Base-by-base conservation (phyloP, 1,140 invertebrate genomes). In the Eciton burchellii region DNA sequence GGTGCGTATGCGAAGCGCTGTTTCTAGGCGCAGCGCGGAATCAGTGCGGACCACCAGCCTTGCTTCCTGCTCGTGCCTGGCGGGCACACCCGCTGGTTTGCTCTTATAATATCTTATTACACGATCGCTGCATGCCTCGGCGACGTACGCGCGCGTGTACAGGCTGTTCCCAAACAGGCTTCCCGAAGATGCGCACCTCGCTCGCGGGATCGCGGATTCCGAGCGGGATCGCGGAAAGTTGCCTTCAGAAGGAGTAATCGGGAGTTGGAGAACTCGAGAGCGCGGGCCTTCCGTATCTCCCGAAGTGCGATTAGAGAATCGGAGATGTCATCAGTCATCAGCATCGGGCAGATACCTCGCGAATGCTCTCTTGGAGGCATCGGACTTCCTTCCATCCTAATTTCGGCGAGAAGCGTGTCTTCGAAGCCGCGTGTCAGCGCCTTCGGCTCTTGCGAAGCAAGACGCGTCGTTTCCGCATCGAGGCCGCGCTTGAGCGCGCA, bases 101-200 rank as follows among this genome's bases (percentile, higher is more conserved):
- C 81, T 85, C 86, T 88, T 65, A 84, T 84, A 88, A 89, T 89
- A 89, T 89, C 88, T 89, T 89, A 88, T 89, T 89, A 89, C 84
- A 86, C 88, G 88, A 89, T 89, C 88, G 82, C 81, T 60, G 86
- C 63, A 63, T 85, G 83, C 86, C 59, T 57, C 59, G 62, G 24
- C 70, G 43, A 26, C 79, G 63, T 47, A 82, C 14, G 43, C 62
- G 19, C 35, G 45, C 54, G 68, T 66, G 11, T 79, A 79, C 19
- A 79, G 63, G 63, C 11, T 29, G 63, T 68, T 68, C 6, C 47
- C 68, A 79, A 59, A 54, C 29, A n/a, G n/a, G n/a, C n/a, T n/a
- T n/a, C n/a, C n/a, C n/a, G n/a, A n/a, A 65, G 1, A 60, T n/a
- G 72, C 43, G 68, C n/a, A n/a, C n/a, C n/a, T n/a, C n/a, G n/a